A percentile compares a stretch with the other conserved stretches of the same genome.
Evolutionary conservation across 1,140 invertebrate species (phyloP).

Genomic region (Varroa destructor): DNA sequence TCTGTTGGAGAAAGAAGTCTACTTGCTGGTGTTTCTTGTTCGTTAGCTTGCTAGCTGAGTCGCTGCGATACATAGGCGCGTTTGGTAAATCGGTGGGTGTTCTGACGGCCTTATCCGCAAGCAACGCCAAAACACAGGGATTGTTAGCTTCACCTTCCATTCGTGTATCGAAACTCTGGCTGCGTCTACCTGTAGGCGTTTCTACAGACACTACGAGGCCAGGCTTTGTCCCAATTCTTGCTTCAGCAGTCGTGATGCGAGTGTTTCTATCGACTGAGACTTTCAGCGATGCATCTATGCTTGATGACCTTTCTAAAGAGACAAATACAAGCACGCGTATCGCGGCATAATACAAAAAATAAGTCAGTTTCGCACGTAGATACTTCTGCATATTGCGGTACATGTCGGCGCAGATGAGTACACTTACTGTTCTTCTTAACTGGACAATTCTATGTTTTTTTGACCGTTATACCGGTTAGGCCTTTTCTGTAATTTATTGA

Average conservation of each 20-base stretch:
- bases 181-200: neutral
- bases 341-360: too few species aligned
- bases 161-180: conserved; percentile 11
- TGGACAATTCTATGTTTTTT: too few species aligned
- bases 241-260: neutral
- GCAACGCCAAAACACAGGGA: neutral
- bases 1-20: too few species aligned
- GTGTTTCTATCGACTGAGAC: conserved; percentile 6
- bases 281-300: neutral
- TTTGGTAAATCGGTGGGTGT: neutral
- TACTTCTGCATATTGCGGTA: too few species aligned
- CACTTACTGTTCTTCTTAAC: too few species aligned
- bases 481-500: too few species aligned
- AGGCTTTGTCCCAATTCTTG: neutral
- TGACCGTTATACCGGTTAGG: too few species aligned
- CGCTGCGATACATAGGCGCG: neutral
- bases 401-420: too few species aligned
- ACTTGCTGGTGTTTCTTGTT: conserved; percentile 1
- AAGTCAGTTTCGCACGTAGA: too few species aligned
- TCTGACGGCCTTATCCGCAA: neutral
- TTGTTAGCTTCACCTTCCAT: neutral
- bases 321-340: too few species aligned
- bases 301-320: too few species aligned
- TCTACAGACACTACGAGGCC: neutral
- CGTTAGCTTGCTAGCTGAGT: conserved; percentile 19